Evolutionary conservation across 1,140 invertebrate genomes (phyloP), one percentile per base, ranked within the genome.

Genomic region (Aporrectodea caliginosa): DNA sequence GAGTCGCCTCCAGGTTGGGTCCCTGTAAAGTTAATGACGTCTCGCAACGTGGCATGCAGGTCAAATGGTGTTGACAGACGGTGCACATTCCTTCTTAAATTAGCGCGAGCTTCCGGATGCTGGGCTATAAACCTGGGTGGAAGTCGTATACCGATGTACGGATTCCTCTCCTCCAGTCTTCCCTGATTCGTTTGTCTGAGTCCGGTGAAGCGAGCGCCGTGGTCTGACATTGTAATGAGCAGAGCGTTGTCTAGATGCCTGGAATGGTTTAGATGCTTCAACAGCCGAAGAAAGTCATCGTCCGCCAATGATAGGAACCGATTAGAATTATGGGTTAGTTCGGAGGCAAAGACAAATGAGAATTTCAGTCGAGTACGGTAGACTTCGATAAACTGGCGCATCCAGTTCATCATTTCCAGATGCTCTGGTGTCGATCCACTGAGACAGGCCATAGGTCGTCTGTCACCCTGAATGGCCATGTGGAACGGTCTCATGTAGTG

Each of bases 401-500:
- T 87, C 84, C 92, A 93, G 83, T 92, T 90, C 79, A 93, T 83
- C 89, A 93, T 91, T 0, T 91, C 86, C 88, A 92, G 88, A 87
- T 95, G 94, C 78, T 93, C 90, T 0, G 94, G 93, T 6, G 90
- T 90, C n/a, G 92, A 91, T 2, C 94, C 94, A 69, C 95, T 88
- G 84, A 96, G 98, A 34, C 73, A 80, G 35, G 16, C 35, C 32
- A 74, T 1, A 35, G 1, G 16, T n/a, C 83, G 80, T 31, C 90
- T 89, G 35, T 92, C 87, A 58, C 22, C 43, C 43, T 58, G 6
- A 58, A 58, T 22, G 2, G 90, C 90, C 35, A 93, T 80, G 83
- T 93, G 94, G 86, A 92, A 97, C 0, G 93, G 91, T 35, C 95
- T 88, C 90, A 96, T 92, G 84, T 96, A 98, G 88, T 98, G 95